Evolutionary conservation across 2,113 vertebrate genomes (phyloP).

Genomic region (Python bivittatus): DNA sequence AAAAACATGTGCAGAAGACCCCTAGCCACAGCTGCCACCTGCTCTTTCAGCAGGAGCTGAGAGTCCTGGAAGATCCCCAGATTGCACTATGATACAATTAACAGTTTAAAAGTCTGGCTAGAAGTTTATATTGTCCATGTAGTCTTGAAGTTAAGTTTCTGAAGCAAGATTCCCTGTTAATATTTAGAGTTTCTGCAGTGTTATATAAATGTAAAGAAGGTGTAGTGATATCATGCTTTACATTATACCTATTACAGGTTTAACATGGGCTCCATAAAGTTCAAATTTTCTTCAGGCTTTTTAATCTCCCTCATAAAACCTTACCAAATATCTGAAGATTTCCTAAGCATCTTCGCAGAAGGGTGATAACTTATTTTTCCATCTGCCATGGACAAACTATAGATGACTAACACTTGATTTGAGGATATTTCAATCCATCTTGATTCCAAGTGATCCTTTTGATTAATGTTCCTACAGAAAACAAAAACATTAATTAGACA

Average conservation of each 20-base stretch:
- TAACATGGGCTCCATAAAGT: background rate
- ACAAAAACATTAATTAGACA: background rate
- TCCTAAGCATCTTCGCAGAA: background rate
- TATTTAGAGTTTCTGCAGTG: background rate
- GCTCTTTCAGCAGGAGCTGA: too few species aligned
- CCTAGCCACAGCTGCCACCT: too few species aligned
- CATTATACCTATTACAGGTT: background rate
- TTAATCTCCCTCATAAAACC: too few species aligned
- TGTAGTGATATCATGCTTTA: too few species aligned
- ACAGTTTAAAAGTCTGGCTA: too few species aligned
- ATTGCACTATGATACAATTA: too few species aligned
- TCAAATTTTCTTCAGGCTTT: background rate
- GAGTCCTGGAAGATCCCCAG: too few species aligned
- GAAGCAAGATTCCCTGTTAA: background rate
- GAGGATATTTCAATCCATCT: background rate
- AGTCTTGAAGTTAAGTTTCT: too few species aligned
- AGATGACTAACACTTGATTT: background rate
- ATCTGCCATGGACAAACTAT: background rate
- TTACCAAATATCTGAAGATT: background rate
- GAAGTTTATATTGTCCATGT: too few species aligned
- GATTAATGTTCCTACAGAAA: background rate
- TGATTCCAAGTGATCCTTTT: background rate
- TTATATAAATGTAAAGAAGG: background rate
- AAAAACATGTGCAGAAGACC: too few species aligned
- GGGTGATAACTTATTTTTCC: background rate